phyloP scores from a whole-genome alignment of 2,797 vertebrate species.

The Peromyscus melanophrys region DNA sequence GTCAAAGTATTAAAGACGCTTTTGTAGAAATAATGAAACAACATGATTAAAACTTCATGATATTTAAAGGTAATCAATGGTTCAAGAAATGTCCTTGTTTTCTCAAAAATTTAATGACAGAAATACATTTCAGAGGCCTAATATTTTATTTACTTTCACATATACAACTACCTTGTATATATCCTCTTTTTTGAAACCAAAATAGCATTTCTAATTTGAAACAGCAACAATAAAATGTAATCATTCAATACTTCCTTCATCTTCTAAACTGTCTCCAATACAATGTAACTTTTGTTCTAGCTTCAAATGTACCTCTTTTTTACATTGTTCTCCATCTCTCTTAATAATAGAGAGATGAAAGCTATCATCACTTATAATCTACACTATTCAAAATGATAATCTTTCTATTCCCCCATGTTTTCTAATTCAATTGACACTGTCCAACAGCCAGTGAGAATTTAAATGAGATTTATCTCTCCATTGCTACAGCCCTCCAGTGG shows the following conservation, averaged over 20 bases:
- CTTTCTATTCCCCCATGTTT: neutral
- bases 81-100: neutral
- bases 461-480: neutral
- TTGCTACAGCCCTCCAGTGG: neutral
- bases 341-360: neutral
- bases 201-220: neutral
- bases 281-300: neutral
- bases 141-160: neutral
- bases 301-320: neutral
- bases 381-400: neutral
- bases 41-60: neutral
- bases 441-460: neutral
- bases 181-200: neutral
- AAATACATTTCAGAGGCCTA: neutral
- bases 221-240: neutral
- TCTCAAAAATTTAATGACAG: neutral
- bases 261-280: neutral
- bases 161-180: too few species aligned
- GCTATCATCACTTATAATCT: neutral
- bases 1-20: neutral
- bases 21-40: neutral
- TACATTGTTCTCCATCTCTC: neutral
- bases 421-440: neutral
- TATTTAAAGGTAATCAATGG: neutral
- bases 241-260: neutral